These are phyloP conservation scores for Nomada ferruginata DNA, from an alignment of 2,888 invertebrate genomes.

Conservation along the genomic window DNA sequence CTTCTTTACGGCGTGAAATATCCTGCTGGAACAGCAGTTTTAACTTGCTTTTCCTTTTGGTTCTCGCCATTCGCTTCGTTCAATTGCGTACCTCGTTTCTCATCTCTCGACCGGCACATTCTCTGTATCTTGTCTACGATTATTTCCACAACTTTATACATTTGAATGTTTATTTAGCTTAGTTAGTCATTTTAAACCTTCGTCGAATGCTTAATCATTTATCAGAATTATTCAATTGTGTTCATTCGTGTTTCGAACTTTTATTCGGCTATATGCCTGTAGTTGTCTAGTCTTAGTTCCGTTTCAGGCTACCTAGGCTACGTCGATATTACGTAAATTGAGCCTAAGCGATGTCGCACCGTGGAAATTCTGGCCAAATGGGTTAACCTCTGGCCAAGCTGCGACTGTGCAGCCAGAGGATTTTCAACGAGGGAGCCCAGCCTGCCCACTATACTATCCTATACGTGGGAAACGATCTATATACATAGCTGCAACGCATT, in stretches of 20 bases:
- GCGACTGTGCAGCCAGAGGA: slow-evolving; percentile 39
- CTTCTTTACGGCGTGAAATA: background rate
- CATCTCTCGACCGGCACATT: background rate
- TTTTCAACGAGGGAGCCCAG: slow-evolving; percentile 34
- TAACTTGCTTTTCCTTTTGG: background rate
- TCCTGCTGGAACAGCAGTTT: background rate
- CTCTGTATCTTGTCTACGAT: background rate
- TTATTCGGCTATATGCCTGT: background rate
- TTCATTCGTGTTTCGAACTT: too few relatives aligned
- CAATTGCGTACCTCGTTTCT: background rate
- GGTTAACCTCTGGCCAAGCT: slow-evolving; percentile 60
- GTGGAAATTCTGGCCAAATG: slow-evolving; percentile 69
- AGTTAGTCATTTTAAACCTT: too few relatives aligned
- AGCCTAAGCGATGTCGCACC: slow-evolving; percentile 67
- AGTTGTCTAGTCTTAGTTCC: slow-evolving; percentile 18
- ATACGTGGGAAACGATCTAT: slow-evolving; percentile 6
- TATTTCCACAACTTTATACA: background rate
- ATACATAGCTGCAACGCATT: slow-evolving; percentile 13
- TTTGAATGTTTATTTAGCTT: too few relatives aligned
- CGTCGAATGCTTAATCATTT: too few relatives aligned
- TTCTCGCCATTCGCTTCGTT: too few relatives aligned
- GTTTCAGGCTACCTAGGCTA: slow-evolving; percentile 35
- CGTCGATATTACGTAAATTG: slow-evolving; percentile 74
- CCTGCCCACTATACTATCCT: slow-evolving; percentile 1
- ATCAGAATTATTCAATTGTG: too few relatives aligned